Base-by-base conservation (phyloP, 1,140 invertebrate genomes). In the Bicyclus anynana region DNA sequence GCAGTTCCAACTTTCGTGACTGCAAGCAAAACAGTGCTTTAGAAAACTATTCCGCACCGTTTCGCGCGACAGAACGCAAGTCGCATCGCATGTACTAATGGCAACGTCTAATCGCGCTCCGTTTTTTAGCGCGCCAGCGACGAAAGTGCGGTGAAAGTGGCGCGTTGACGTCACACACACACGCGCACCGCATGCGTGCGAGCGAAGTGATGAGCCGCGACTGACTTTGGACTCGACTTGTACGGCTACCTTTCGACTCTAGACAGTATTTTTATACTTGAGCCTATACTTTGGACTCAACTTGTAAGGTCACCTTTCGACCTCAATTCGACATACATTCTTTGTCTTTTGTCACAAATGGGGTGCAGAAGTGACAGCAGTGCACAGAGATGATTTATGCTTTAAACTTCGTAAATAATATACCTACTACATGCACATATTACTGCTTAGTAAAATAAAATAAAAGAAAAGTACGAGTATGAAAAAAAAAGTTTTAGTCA, bases 141-240 rank as follows among this genome's bases (percentile, higher is more conserved):
- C 84, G 84, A 87, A 87, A 87, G 84, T 87, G 82, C 77, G 76
- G 84, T 82, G 84, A 87, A 87, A 87, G 84, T 87, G 80, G 75
- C 80, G 70, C 72, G 73, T 80, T 84, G 77, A 84, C 83, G 83
- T 87, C 79, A 85, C 81, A 16, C 81, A 84, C 84, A 83, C 84
- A 80, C 71, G 70, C 78, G 76, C 73, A 72, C 23, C 65, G 57
- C 67, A 77, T 78, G 75, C 74, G 76, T 73, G 72, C 63, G 42
- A 10, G 3, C 40, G 5, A 20, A 44, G 40, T 44, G 40, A 44
- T 44, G 40, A 44, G 40, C 16, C 20, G 20, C 0, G 7, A 5
- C 3, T 40, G 12, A 12, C 16, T 20, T 5, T 40, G 12, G 10
- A 20, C 40, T 44, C 40, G 40, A 44, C 18, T 20, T 44, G 40